Conservation (phyloP, 2,888 invertebrate species). For the Heliconius ethilla region DNA sequence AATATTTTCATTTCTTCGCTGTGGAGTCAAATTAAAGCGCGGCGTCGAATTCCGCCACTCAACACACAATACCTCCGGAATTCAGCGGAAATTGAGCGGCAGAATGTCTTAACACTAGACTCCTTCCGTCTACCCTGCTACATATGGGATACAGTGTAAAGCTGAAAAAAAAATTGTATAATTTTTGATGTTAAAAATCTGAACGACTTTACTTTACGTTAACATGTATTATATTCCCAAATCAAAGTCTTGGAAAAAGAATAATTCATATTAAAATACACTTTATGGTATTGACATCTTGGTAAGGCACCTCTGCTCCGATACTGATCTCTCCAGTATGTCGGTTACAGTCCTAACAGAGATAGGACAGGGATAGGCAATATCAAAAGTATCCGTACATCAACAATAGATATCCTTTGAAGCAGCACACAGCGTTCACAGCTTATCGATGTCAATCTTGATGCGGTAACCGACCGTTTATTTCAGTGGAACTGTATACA, state of each 20-base stretch:
- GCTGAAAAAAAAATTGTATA: not conserved
- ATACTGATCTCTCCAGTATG: not conserved
- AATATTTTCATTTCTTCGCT: no score
- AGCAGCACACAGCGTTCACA: constrained; percentile 10
- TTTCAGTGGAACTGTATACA: not conserved
- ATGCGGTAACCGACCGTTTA: not conserved
- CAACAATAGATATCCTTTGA: constrained; percentile 17
- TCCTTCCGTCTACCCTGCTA: not conserved
- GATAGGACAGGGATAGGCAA: not conserved
- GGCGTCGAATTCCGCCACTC: not conserved
- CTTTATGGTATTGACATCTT: no score
- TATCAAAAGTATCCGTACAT: not conserved
- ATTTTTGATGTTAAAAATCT: no score
- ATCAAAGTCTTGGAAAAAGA: no score
- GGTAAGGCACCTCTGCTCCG: no score
- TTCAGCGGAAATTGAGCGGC: not conserved
- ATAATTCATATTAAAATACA: no score
- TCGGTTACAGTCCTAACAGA: no score
- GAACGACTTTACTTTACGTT: no score
- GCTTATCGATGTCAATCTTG: constrained; percentile 17
- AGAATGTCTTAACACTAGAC: not conserved
- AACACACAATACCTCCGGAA: not conserved
- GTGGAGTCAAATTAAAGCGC: no score
- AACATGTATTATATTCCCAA: no score
- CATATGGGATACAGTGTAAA: not conserved